Conservation (phyloP, 2,797 vertebrate species). For the Cryptoprocta ferox region DNA sequence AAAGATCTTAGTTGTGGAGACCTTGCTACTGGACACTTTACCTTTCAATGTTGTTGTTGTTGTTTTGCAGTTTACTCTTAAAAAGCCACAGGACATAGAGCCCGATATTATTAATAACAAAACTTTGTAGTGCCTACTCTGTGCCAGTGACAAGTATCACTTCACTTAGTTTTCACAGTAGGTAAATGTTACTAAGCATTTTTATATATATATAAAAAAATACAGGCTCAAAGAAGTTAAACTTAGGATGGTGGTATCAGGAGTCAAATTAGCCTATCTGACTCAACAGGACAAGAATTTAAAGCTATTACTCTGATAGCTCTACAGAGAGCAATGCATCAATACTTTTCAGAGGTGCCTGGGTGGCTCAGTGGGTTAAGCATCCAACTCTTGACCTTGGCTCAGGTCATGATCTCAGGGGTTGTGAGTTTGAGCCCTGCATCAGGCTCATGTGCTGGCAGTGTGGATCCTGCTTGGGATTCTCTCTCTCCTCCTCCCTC, state of each 20-base stretch:
- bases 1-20: background rate
- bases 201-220: background rate
- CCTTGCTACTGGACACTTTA: background rate
- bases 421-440: no score
- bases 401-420: no score
- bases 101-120: background rate
- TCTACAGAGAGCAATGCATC: background rate
- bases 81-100: background rate
- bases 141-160: background rate
- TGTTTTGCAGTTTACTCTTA: background rate
- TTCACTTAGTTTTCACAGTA: background rate
- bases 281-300: background rate
- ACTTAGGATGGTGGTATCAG: background rate
- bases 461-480: no score
- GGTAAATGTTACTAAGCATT: background rate
- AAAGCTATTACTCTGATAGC: background rate
- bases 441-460: no score
- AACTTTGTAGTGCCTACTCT: background rate
- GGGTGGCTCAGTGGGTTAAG: no score
- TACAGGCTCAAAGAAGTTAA: background rate
- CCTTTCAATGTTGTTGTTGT: background rate
- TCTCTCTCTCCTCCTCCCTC: no score
- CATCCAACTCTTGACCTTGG: no score
- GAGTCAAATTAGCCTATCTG: background rate
- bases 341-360: background rate